Percentiles rank a stretch among this genome's conserved stretches.
Conservation (phyloP, 1,140 invertebrate species). For the Rhagoletis zephyria region DNA sequence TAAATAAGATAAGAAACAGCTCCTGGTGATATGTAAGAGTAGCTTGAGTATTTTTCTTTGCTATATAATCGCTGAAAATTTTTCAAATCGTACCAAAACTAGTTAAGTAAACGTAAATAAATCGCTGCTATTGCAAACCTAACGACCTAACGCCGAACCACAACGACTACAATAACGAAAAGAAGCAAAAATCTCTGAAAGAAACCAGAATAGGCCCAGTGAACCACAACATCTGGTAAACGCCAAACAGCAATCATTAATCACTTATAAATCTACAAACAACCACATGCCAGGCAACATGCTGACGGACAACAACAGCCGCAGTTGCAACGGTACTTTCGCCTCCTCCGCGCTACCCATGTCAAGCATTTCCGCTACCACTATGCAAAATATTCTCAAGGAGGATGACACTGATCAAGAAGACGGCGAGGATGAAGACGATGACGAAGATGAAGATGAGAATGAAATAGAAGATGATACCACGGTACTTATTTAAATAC, state of each 20-base stretch:
- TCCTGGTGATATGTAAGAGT: no score
- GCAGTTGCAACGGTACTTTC: neutral
- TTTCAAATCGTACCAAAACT: no score
- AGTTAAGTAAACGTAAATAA: no score
- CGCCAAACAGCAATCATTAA: neutral
- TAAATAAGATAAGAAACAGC: no score
- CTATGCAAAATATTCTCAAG: neutral
- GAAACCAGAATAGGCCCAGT: no score
- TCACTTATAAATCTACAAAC: neutral
- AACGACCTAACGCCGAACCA: no score
- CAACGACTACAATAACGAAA: no score
- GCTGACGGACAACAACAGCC: slow-evolving; percentile 61
- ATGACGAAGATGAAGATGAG: slow-evolving; percentile 32
- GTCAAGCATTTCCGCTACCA: neutral
- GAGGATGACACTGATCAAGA: slow-evolving; percentile 58
- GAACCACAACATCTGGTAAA: neutral
- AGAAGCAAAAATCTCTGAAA: no score
- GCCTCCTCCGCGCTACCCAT: neutral
- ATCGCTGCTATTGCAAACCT: no score
- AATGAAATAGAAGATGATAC: neutral
- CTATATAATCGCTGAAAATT: no score
- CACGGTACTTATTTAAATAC: slow-evolving; percentile 8
- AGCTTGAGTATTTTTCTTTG: no score
- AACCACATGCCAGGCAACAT: slow-evolving; percentile 54
- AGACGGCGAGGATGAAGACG: slow-evolving; percentile 52